phyloP scores from a whole-genome alignment of 2,113 vertebrate species.

The Barbus barbus region DNA sequence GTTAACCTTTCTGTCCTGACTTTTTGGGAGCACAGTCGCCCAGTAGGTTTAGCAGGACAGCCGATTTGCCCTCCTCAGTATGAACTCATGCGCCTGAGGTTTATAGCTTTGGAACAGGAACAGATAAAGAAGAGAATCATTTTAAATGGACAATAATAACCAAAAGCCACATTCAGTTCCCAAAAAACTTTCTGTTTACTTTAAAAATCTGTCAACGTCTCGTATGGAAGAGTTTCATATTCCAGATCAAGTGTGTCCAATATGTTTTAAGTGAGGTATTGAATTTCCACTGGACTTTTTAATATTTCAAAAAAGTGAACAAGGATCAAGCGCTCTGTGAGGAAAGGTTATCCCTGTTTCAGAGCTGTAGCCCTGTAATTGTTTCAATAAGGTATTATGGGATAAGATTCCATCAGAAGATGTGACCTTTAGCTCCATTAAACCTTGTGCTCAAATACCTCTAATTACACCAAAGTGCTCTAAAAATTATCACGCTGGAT shows the following conservation, averaged over 20 bases:
- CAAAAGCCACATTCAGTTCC: background rate
- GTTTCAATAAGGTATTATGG: conserved; percentile 24
- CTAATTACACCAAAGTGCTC: conserved; percentile 36
- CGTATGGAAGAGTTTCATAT: background rate
- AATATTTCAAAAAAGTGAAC: background rate
- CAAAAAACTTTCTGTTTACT: background rate
- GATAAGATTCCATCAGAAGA: background rate
- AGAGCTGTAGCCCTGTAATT: conserved; percentile 35
- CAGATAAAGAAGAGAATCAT: background rate
- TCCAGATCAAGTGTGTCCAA: background rate
- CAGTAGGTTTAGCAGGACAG: background rate
- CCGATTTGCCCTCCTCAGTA: background rate
- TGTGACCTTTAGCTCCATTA: conserved; percentile 24
- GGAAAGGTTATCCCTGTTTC: conserved; percentile 42
- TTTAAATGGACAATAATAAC: background rate
- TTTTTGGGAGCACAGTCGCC: background rate
- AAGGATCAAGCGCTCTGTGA: background rate
- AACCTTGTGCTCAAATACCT: conserved; percentile 25
- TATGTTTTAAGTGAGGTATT: background rate
- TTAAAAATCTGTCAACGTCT: background rate
- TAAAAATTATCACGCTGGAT: background rate
- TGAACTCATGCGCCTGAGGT: background rate
- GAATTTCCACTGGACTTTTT: conserved; percentile 12
- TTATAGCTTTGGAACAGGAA: background rate
- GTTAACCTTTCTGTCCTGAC: background rate